These are phyloP conservation scores for Hydrocynus forskahlii DNA, from an alignment of 2,797 vertebrate genomes.

Conservation along the genomic window DNA sequence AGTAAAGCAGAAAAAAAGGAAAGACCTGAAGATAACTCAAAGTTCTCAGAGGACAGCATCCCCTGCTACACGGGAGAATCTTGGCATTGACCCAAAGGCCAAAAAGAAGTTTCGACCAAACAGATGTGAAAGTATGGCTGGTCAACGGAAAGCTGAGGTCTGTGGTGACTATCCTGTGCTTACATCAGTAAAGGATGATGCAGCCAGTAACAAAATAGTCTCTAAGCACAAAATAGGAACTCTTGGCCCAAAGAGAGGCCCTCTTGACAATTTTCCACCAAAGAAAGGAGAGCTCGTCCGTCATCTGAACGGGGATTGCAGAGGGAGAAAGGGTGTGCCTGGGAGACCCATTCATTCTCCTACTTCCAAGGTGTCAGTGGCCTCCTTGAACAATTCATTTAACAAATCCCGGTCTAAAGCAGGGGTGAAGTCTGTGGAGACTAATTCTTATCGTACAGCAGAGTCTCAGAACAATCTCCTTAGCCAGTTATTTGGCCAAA, in stretches of 20 bases:
- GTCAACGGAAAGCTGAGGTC: conserved; percentile 77
- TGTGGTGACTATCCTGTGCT: conserved; percentile 77
- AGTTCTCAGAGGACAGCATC: conserved; percentile 74
- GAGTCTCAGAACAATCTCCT: conserved; percentile 97
- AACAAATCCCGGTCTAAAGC: conserved; percentile 78
- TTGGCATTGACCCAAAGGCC: conserved; percentile 77
- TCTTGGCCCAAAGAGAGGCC: conserved; percentile 72
- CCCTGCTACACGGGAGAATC: conserved; percentile 84
- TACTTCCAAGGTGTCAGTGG: conserved; percentile 81
- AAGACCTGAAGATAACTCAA: conserved; percentile 79
- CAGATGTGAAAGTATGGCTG: conserved; percentile 70
- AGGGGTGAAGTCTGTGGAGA: conserved; percentile 77
- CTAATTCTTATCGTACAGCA: conserved; percentile 87
- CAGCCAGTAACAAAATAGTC: conserved; percentile 81
- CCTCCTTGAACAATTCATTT: conserved; percentile 79
- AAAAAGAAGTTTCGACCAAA: conserved; percentile 82
- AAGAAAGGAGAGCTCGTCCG: conserved; percentile 79
- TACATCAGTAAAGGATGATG: conserved; percentile 82
- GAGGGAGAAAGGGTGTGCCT: conserved; percentile 80
- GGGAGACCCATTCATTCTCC: conserved; percentile 80
- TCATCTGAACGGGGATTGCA: conserved; percentile 81
- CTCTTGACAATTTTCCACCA: conserved; percentile 78
- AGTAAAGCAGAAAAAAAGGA: conserved; percentile 82
- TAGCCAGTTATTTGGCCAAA: conserved; percentile 97
- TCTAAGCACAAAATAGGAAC: conserved; percentile 77